These are phyloP conservation scores for Cryptocephalus primarius DNA, from an alignment of 2,888 invertebrate species.

Conservation along the genomic window DNA sequence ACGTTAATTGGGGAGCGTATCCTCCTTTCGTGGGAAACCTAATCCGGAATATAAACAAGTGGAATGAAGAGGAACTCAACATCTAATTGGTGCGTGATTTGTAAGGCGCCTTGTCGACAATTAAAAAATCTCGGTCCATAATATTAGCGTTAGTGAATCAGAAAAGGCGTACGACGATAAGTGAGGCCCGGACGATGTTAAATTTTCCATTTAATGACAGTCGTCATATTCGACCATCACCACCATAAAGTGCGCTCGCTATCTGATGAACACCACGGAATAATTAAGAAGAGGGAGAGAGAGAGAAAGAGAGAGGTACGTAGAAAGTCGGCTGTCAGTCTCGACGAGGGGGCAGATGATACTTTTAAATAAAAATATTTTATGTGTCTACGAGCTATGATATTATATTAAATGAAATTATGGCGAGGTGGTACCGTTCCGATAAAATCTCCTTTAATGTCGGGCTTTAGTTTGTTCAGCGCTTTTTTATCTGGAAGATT, in stretches of 20 bases:
- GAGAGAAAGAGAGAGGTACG: constrained; percentile 9
- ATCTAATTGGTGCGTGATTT: no score
- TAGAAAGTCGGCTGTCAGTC: constrained; percentile 2
- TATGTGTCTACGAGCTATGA: constrained; percentile 13
- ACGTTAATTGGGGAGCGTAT: no score
- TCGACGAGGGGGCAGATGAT: constrained; percentile 11
- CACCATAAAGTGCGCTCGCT: constrained; percentile 7
- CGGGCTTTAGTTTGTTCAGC: no score
- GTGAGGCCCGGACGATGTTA: constrained; percentile 11
- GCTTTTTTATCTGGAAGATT: no score
- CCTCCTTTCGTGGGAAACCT: no score
- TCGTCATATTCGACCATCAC: constrained; percentile 16
- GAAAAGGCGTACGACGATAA: constrained; percentile 11
- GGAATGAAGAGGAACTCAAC: no score
- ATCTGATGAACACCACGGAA: constrained; percentile 17
- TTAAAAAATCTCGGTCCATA: no score
- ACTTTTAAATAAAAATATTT: constrained; percentile 14
- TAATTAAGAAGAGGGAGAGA: constrained; percentile 16
- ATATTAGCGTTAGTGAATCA: constrained; percentile 10
- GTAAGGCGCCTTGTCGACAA: no score
- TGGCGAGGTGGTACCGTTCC: constrained; percentile 4
- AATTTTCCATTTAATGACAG: constrained; percentile 17
- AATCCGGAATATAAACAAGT: no score
- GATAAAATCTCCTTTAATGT: no score
- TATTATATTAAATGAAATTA: constrained; percentile 19